Evolutionary conservation across 2,888 invertebrate species (phyloP), one percentile per base, ranked within the genome.

Genomic region (Anthoptus insignis): DNA sequence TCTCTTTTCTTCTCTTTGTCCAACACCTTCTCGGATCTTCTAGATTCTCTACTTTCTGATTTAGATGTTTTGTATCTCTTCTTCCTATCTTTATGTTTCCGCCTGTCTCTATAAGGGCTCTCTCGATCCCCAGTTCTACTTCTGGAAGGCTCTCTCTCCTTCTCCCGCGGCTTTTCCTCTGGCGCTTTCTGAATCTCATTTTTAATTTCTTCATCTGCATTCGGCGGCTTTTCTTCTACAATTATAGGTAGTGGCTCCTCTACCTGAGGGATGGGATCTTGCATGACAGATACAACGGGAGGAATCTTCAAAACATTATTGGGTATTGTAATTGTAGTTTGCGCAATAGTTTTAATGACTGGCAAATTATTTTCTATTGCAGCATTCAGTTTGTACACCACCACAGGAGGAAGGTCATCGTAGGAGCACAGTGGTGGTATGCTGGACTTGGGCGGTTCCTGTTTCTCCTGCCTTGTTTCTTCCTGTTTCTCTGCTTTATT

Each of bases 341-440:
- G 64, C 19, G 78, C 75, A 3, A 75, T 72, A n/a, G 84, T 68
- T 73, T 80, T 81, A 0, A 83, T 72, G 21, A 73, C 69, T 0
- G 83, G 82, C 11, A 82, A 54, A 32, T 82, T 82, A n/a, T 82
- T 83, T 1, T 73, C 74, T 1, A 78, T 78, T 0, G 79, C 81
- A 2, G 19, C 42, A 4, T 91, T 89, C 67, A 91, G 83, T 73
- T 89, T 91, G 75, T 91, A 91, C 0, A 91, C 82, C 0, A 90
- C 73, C 0, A 84, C 76, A 0, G 89, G 87, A 0, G 89, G 86
- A 1, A 87, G 75, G 32, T 77, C 69, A 53, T 77, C 78, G 0
- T 73, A 24, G 2, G 77, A 59, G 5, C 72, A 67, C 11, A 74
- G 50, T 50, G 73, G 81, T 2, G 79, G 79, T 32, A 75, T 67